phyloP scores from a whole-genome alignment of 2,113 vertebrate genomes.

The Beaufortia kweichowensis region DNA sequence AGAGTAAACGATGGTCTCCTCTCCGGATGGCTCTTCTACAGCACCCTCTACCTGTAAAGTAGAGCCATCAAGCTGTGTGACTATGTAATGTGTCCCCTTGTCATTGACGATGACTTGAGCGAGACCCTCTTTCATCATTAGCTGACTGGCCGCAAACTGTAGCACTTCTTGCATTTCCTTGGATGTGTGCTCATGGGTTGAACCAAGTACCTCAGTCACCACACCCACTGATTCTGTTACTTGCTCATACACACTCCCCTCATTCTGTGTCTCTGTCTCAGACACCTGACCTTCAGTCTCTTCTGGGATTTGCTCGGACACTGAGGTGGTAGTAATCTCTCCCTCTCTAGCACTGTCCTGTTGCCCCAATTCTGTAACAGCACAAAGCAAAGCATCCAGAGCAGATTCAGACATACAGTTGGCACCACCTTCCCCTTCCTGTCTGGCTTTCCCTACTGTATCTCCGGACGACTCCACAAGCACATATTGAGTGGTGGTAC shows the following conservation, averaged over 20 bases:
- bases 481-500: slow-evolving; percentile 80
- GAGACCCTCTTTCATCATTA: slow-evolving; percentile 89
- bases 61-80: slow-evolving; percentile 87
- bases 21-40: slow-evolving; percentile 71
- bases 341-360: slow-evolving; percentile 67
- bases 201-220: slow-evolving; percentile 69
- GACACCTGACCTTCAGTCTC: slow-evolving; percentile 62
- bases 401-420: slow-evolving; percentile 74
- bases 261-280: slow-evolving; percentile 52
- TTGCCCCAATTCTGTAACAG: slow-evolving; percentile 87
- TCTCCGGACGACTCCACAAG: slow-evolving; percentile 81
- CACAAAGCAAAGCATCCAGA: slow-evolving; percentile 89
- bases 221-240: slow-evolving; percentile 71
- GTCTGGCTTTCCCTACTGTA: slow-evolving; percentile 68
- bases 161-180: slow-evolving; percentile 90
- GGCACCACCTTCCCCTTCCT: slow-evolving; percentile 60
- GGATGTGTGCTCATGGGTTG: slow-evolving; percentile 72
- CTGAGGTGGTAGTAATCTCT: slow-evolving; percentile 61
- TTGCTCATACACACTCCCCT: slow-evolving; percentile 70
- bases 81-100: slow-evolving; percentile 94
- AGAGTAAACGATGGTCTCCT: slow-evolving; percentile 84
- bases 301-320: neutral
- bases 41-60: slow-evolving; percentile 76
- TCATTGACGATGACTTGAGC: slow-evolving; percentile 93
- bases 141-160: slow-evolving; percentile 87